Evolutionary conservation across 2,797 vertebrate genomes (phyloP).

Genomic region (Clarias platycephalus): DNA sequence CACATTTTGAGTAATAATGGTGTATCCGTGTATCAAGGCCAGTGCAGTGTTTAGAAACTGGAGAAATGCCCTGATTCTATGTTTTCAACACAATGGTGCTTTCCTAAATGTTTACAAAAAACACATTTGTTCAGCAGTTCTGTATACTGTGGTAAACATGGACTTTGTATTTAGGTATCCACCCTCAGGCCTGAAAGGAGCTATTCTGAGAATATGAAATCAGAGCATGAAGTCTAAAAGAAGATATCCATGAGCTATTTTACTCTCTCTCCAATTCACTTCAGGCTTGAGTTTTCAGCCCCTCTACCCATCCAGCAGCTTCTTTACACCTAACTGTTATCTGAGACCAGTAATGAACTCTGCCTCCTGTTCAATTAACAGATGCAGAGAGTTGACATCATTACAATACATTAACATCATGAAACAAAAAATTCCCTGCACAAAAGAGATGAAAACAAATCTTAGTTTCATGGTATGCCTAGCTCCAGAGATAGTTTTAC

Average conservation of each 20-base stretch:
- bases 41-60: background rate
- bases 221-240: conserved; percentile 22
- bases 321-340: background rate
- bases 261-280: conserved; percentile 49
- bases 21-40: background rate
- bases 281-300: conserved; percentile 25
- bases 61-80: conserved; percentile 1
- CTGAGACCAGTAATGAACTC: background rate
- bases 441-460: conserved; percentile 33
- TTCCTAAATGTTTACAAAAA: conserved; percentile 22
- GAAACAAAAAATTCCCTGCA: conserved; percentile 15
- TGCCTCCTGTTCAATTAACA: background rate
- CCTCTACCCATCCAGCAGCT: conserved; percentile 12
- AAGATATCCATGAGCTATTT: conserved; percentile 50
- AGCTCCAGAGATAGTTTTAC: background rate
- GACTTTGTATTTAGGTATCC: conserved; percentile 17
- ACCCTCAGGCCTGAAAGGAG: conserved; percentile 1
- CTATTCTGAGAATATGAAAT: conserved; percentile 30
- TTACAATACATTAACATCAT: conserved; percentile 36
- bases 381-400: conserved; percentile 44
- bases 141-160: conserved; percentile 21
- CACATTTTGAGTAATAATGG: background rate
- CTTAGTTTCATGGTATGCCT: conserved; percentile 27
- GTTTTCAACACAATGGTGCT: conserved; percentile 10
- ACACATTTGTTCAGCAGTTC: background rate